Base-by-base conservation (phyloP, 2,888 invertebrate genomes). In the Caenorhabditis sinica region DNA sequence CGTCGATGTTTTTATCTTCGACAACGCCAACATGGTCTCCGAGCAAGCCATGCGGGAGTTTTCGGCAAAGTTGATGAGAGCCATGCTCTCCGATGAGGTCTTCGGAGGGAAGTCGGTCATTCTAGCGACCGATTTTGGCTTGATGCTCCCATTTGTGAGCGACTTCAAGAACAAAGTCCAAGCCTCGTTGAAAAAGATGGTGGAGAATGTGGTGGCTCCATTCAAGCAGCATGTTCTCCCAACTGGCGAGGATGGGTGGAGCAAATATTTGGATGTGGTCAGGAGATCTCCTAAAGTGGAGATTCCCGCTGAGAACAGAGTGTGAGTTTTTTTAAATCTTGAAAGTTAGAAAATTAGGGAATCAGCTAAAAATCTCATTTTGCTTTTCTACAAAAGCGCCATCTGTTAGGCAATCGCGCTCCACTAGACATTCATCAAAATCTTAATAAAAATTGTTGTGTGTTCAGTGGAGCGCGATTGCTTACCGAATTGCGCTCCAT, bases 51-150 rank as follows among this genome's bases (percentile, higher is more conserved):
- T 68, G 49, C 49, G 30, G 6, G 6, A 11, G 9, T 28, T 77
- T 13, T 13, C 28, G 5, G 36, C 45, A 1, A 68, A 60, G 17
- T n/a, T 68, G 17, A 60, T 36, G 4, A 11, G 51, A 20, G 28
- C n/a, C 3, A 60, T 77, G 60, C n/a, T 20, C 8, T 11, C n/a
- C 4, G 23, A 45, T 2, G 20, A n/a, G 33, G 13, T 25, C 0
- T 76, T 76, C 17, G 76, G 76, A 8, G 68, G 76, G 11, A 76
- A 60, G 23, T 20, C 33, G 0, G 20, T 76, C 0, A 36, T 76
- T 0, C 1, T 76, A 23, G 76, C 30, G 0, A 68, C 40, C 0
- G 76, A 76, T 36, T 76, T 68, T 17, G 76, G 76, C 0, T 20
- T 33, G 8, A 45, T 66, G 17, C 49, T 58, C 0, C 76, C 76